A percentile compares a stretch with the other conserved stretches of the same genome.
Evolutionary conservation across 1,140 invertebrate genomes (phyloP).

Genomic region (Drosophila funebris): DNA sequence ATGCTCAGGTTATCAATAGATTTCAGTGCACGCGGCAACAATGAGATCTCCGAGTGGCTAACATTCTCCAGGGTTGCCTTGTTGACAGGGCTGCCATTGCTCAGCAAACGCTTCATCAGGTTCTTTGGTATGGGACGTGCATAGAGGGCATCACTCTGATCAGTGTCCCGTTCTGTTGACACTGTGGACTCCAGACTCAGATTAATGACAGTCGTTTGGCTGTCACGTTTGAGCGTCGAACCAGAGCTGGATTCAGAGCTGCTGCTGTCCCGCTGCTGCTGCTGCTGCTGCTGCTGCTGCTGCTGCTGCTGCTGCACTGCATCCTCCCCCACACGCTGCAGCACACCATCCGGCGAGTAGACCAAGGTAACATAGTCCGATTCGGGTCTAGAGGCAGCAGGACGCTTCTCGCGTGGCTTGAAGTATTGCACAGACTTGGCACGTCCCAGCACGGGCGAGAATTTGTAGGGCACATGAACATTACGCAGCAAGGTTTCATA

Average conservation of each 20-base stretch:
- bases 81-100: conserved; percentile 9
- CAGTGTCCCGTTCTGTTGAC: background rate
- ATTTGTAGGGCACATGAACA: conserved; percentile 83
- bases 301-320: too few species aligned
- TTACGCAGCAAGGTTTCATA: conserved; percentile 80
- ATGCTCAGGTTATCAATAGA: conserved; percentile 68
- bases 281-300: too few species aligned
- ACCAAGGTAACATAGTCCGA: conserved; percentile 83
- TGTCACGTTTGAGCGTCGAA: conserved; percentile 67
- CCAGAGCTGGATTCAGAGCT: conserved; percentile 59
- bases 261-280: conserved; percentile 62
- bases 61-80: conserved; percentile 46
- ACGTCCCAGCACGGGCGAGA: conserved; percentile 72
- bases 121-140: conserved; percentile 71
- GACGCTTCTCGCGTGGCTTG: conserved; percentile 55
- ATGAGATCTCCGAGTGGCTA: conserved; percentile 66
- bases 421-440: conserved; percentile 70
- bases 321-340: conserved; percentile 72
- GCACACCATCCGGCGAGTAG: conserved; percentile 67
- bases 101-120: conserved; percentile 59
- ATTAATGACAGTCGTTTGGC: conserved; percentile 73
- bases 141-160: conserved; percentile 19
- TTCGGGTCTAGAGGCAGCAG: conserved; percentile 55
- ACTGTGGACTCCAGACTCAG: conserved; percentile 48
- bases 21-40: conserved; percentile 68